Base-by-base conservation (phyloP, 2,888 invertebrate genomes). In the Tetragnatha montana region DNA sequence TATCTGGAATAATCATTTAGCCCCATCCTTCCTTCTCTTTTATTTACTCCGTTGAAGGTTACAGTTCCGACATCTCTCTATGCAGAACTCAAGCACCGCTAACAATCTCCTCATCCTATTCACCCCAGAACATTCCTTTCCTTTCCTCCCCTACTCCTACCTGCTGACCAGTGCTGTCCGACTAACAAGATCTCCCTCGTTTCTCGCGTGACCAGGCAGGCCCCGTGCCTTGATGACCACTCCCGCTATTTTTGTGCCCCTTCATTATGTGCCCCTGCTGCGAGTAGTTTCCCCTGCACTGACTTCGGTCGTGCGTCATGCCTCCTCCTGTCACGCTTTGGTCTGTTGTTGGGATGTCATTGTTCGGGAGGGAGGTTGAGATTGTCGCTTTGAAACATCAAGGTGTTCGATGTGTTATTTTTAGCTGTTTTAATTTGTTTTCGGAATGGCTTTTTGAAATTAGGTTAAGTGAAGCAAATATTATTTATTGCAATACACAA, bases 151-250 rank as follows among this genome's bases (percentile, higher is more conserved):
- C 17, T 14, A 76, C 10, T 10, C 19, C 50, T n/a, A n/a, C 8
- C 49, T 76, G 76, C n/a, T 17, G 50, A 76, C 76, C 49, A 21
- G 17, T 12, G 17, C 60, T 68, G 21, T n/a, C 49, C 76, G 75
- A 69, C 76, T 84, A 84, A 76, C 76, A 83, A 75, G 84, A 68
- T 49, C 14, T 49, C 49, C 35, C 84, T 84, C 75, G 22, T 84
- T 84, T 84, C 76, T 76, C 76, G 84, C 75, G 69, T 75, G 84
- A 76, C 68, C 84, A 76, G 75, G 76, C 75, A 83, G 76, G 49
- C 22, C 81, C 14, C 35, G 12, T 68, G 22, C 14, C 35, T 7
- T 68, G 22, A 68, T 22, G 35, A 60, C 14, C 78, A 60, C 60
- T 78, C 17, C 60, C 17, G 12, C 60, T 60, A 60, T 60, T 68